Evolutionary conservation across 2,888 invertebrate species (phyloP).

Genomic region (Ophonus ardosiacus): DNA sequence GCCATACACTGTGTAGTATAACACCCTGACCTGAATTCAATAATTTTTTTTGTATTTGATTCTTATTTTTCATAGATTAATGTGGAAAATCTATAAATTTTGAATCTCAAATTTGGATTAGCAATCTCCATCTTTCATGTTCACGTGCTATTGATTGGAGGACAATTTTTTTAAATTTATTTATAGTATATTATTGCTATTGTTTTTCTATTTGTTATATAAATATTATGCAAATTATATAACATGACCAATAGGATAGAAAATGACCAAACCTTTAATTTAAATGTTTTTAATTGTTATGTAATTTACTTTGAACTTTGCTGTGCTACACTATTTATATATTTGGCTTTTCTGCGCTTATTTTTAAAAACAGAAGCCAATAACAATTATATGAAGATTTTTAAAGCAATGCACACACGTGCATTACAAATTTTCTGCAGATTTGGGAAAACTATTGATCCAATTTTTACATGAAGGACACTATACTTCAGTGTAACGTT

Average conservation of each 20-base stretch:
- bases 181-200: neutral
- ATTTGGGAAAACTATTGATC: slow-evolving; percentile 7
- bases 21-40: slow-evolving; percentile 50
- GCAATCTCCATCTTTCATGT: neutral
- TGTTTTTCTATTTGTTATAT: neutral
- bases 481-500: slow-evolving; percentile 9
- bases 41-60: neutral
- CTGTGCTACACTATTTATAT: slow-evolving; percentile 50
- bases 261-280: neutral
- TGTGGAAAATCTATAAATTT: neutral
- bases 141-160: neutral
- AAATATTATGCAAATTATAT: no score
- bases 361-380: slow-evolving; percentile 34
- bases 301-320: neutral
- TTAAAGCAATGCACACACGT: neutral
- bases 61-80: neutral
- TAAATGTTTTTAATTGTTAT: neutral
- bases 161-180: neutral
- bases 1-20: slow-evolving; percentile 31
- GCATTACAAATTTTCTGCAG: neutral
- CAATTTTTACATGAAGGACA: neutral
- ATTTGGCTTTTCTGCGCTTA: slow-evolving; percentile 39
- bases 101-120: neutral
- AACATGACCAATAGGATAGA: neutral
- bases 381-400: slow-evolving; percentile 19